These are phyloP conservation scores for Horisme vitalbata DNA, from an alignment of 2,888 invertebrate species.

Conservation along the genomic window DNA sequence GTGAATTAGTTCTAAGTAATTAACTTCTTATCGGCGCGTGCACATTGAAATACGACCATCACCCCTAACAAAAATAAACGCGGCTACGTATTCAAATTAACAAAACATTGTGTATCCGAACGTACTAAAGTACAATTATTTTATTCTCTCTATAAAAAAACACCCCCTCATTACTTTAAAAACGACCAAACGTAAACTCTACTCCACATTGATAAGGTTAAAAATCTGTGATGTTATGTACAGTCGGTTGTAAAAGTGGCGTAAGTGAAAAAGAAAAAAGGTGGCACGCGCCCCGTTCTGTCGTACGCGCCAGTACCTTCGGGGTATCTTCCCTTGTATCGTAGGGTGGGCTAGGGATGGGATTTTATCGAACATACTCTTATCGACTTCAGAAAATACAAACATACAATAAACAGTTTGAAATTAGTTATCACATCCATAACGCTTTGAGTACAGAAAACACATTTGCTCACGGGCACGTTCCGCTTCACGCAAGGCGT, in stretches of 20 bases:
- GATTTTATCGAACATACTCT: conserved; percentile 23
- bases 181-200: conserved; percentile 12
- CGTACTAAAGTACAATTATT: conserved; percentile 29
- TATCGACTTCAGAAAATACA: too few relatives aligned
- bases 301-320: conserved; percentile 56
- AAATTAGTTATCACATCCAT: too few relatives aligned
- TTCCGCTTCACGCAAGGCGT: too few relatives aligned
- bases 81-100: conserved; percentile 77
- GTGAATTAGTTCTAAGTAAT: conserved; percentile 80
- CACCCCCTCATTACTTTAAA: conserved; percentile 40
- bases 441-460: too few relatives aligned
- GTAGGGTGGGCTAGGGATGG: conserved; percentile 60
- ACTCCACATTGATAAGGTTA: conserved; percentile 32
- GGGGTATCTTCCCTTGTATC: conserved; percentile 75
- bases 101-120: conserved; percentile 60
- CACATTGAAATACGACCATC: conserved; percentile 57
- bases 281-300: conserved; percentile 75
- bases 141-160: conserved; percentile 21
- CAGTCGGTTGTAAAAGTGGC: conserved; percentile 52
- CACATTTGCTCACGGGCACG: too few relatives aligned
- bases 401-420: too few relatives aligned
- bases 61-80: conserved; percentile 54
- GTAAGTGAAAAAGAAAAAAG: conserved; percentile 77
- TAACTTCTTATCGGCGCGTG: conserved; percentile 76
- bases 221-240: conserved; percentile 23